These are phyloP conservation scores for Polyommatus iphigenia DNA, from an alignment of 2,888 invertebrate species.

Conservation along the genomic window DNA sequence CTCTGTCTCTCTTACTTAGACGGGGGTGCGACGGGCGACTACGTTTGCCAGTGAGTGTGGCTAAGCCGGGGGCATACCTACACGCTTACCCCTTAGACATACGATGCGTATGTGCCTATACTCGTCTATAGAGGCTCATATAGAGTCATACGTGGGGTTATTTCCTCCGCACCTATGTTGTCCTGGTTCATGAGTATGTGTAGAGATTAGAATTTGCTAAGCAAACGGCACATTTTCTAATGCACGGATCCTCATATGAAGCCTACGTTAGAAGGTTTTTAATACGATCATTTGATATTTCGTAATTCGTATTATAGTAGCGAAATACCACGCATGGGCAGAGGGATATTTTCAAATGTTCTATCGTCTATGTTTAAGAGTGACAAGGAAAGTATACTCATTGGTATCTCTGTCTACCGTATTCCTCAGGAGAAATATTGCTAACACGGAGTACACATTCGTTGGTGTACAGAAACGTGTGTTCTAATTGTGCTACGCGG, in stretches of 20 bases:
- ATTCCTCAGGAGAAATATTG: conserved; percentile 39
- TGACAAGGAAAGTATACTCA: conserved; percentile 33
- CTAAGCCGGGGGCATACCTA: conserved; percentile 58
- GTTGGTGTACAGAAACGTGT: neutral
- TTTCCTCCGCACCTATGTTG: conserved; percentile 62
- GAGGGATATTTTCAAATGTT: conserved; percentile 2
- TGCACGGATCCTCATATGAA: conserved; percentile 51
- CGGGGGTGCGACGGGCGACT: conserved; percentile 57
- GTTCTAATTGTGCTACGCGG: neutral
- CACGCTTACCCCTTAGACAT: conserved; percentile 69
- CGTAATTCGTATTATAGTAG: too few relatives aligned
- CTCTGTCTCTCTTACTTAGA: conserved; percentile 61
- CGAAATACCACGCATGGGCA: neutral
- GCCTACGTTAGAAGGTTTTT: conserved; percentile 53
- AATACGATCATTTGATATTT: conserved; percentile 43
- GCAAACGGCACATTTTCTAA: conserved; percentile 75
- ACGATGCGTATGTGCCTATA: conserved; percentile 70
- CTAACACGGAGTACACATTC: neutral
- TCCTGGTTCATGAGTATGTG: conserved; percentile 77
- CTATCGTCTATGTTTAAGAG: conserved; percentile 26
- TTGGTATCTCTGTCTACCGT: conserved; percentile 34
- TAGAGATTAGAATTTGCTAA: conserved; percentile 80
- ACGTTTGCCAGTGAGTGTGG: conserved; percentile 53
- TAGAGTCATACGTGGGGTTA: conserved; percentile 65
- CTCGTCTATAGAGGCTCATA: conserved; percentile 62